Evolutionary conservation across 2,888 invertebrate genomes (phyloP).

Genomic region (Agapostemon virescens): DNA sequence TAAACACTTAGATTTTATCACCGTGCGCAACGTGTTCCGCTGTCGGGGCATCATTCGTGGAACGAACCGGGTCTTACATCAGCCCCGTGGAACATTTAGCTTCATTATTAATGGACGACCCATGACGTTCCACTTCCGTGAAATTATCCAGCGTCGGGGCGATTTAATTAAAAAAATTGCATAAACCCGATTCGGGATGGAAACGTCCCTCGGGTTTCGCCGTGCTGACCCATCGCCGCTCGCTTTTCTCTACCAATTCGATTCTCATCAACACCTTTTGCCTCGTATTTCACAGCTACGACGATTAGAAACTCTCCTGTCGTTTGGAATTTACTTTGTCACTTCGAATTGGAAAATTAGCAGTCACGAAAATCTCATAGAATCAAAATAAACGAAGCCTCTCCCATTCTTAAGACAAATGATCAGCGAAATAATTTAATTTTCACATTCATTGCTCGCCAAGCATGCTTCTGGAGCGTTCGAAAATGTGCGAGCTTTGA

Average conservation of each 20-base stretch:
- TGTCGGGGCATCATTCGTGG: constrained; percentile 37
- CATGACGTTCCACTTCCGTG: constrained; percentile 14
- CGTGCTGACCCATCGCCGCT: not conserved
- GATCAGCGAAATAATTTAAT: too few relatives aligned
- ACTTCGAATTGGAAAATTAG: too few relatives aligned
- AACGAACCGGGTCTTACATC: constrained; percentile 15
- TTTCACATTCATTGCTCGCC: too few relatives aligned
- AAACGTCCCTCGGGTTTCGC: not conserved
- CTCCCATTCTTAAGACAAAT: too few relatives aligned
- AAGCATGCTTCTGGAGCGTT: too few relatives aligned
- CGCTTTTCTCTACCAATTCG: not conserved
- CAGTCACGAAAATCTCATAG: too few relatives aligned
- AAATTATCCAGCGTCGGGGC: not conserved
- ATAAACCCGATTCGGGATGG: not conserved
- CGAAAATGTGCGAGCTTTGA: too few relatives aligned
- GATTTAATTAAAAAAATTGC: constrained; percentile 5
- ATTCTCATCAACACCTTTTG: not conserved
- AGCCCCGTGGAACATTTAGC: constrained; percentile 8
- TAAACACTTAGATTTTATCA: constrained; percentile 67
- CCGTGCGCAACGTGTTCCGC: constrained; percentile 41
- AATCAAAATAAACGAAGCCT: too few relatives aligned
- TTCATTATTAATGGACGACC: constrained; percentile 14
- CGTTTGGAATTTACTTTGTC: not conserved
- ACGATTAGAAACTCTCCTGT: not conserved
- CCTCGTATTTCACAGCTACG: not conserved